These are phyloP conservation scores for Papilio polytes DNA, from an alignment of 1,140 invertebrate genomes.

Conservation along the genomic window DNA sequence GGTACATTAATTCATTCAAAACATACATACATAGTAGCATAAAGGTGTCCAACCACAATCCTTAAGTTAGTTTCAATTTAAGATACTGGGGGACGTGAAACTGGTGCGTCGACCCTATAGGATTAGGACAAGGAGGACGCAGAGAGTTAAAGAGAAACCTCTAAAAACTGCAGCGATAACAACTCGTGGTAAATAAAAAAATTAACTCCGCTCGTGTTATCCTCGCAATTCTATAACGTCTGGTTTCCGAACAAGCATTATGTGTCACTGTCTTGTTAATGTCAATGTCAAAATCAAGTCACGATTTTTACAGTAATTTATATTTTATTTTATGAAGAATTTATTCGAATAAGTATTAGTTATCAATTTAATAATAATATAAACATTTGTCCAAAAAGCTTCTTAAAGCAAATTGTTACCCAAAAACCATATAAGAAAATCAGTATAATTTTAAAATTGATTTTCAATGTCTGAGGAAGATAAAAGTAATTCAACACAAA, in stretches of 20 bases:
- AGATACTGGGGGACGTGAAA: too few relatives aligned
- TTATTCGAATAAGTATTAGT: background rate
- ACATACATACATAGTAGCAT: too few relatives aligned
- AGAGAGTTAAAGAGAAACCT: too few relatives aligned
- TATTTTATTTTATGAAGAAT: background rate
- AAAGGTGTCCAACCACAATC: too few relatives aligned
- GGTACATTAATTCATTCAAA: too few relatives aligned
- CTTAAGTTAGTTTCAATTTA: too few relatives aligned
- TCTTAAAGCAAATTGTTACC: background rate
- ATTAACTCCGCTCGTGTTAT: background rate
- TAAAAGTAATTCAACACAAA: slow-evolving; percentile 39
- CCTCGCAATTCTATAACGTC: background rate
- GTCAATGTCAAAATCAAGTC: background rate
- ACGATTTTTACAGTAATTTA: background rate
- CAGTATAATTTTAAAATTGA: background rate
- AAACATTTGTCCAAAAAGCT: background rate
- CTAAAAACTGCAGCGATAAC: too few relatives aligned
- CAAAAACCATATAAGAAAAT: background rate
- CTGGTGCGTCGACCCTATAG: too few relatives aligned
- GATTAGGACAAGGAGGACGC: too few relatives aligned
- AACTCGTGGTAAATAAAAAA: background rate
- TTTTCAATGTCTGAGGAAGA: slow-evolving; percentile 46
- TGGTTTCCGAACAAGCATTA: background rate
- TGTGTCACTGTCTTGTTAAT: background rate
- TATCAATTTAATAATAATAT: too few relatives aligned